Evolutionary conservation across 1,140 invertebrate genomes (phyloP).

Genomic region (Pseudoatta argentina): DNA sequence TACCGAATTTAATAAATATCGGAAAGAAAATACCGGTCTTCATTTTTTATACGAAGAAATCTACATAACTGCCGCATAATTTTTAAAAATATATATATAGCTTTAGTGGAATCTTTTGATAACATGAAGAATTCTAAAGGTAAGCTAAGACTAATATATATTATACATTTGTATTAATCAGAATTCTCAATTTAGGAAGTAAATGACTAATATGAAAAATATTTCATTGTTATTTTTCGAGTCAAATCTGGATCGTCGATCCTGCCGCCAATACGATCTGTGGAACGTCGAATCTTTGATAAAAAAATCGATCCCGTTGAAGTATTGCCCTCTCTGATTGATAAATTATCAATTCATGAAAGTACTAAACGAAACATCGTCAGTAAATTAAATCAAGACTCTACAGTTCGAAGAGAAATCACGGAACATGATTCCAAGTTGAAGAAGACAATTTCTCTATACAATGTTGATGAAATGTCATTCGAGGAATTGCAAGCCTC

Average conservation of each 20-base stretch:
- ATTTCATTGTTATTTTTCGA: background rate
- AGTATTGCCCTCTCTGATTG: background rate
- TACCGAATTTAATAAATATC: background rate
- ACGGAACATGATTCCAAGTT: background rate
- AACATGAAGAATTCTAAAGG: conserved; percentile 25
- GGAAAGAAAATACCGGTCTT: background rate
- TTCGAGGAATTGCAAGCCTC: conserved; percentile 61
- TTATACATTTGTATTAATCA: background rate
- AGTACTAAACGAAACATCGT: background rate
- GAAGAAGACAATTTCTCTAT: background rate
- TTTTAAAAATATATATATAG: background rate
- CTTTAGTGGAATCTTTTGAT: background rate
- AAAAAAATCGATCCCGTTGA: background rate
- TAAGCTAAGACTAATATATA: background rate
- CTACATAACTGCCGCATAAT: background rate
- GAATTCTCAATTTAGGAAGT: background rate
- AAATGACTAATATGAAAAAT: background rate
- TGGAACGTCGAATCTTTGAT: background rate
- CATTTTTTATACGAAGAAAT: background rate
- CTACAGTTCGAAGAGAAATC: background rate
- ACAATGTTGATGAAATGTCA: conserved; percentile 49
- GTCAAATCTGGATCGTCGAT: background rate
- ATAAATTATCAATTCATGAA: background rate
- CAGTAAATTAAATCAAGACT: conserved; percentile 20
- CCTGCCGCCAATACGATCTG: background rate